phyloP scores from a whole-genome alignment of 2,888 invertebrate species.

The Rhynchonema sp. region DNA sequence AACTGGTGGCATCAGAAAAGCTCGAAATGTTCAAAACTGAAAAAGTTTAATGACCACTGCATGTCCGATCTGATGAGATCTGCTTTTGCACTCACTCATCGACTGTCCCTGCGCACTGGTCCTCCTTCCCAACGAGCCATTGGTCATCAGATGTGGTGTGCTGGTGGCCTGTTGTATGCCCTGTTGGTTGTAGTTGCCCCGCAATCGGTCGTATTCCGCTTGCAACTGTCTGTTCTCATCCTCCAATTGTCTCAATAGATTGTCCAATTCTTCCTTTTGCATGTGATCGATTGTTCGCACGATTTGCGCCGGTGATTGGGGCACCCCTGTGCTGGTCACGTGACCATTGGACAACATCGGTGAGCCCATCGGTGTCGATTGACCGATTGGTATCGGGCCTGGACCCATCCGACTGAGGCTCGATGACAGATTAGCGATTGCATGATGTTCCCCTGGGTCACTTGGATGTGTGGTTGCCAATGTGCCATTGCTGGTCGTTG shows the following conservation, averaged over 20 bases:
- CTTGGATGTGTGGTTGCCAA: no score
- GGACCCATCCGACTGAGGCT: no score
- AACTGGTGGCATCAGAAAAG: no score
- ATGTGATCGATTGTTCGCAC: conserved; percentile 89
- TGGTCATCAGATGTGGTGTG: conserved; percentile 6
- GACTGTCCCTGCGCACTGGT: neutral
- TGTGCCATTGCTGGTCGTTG: no score
- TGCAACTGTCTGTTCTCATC: conserved; percentile 53
- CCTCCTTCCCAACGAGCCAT: conserved; percentile 3
- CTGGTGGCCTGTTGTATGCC: neutral
- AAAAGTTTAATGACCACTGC: no score
- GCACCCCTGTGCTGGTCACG: no score
- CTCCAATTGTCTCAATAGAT: conserved; percentile 73
- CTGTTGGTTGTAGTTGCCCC: neutral
- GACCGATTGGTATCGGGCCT: no score
- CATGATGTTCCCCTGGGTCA: no score
- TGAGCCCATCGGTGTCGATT: no score
- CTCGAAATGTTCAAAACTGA: no score
- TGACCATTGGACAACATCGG: no score
- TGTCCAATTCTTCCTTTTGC: conserved; percentile 82
- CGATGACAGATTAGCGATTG: no score
- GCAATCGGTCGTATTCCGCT: conserved; percentile 65
- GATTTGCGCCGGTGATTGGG: conserved; percentile 48
- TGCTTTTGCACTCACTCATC: neutral
- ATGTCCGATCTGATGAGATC: neutral